These are phyloP conservation scores for Halocynthia roretzi DNA, from an alignment of 23 tunicate species.

Conservation along the genomic window DNA sequence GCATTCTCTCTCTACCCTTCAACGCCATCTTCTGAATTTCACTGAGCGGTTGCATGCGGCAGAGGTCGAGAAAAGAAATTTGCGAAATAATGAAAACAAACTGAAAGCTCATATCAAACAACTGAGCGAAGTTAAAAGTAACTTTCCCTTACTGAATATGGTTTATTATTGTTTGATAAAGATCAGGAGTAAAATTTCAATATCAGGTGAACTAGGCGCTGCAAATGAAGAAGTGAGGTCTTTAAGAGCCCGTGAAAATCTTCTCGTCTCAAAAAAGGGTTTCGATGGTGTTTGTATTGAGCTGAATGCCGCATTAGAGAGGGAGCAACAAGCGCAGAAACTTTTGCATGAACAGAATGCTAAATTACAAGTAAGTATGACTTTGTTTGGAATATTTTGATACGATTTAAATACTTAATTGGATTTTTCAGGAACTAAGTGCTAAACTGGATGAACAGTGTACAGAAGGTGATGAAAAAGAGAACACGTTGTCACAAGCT, in stretches of 20 bases:
- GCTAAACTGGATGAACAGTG: constrained; percentile 61
- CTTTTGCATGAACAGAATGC: constrained; percentile 75
- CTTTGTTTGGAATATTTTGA: background rate
- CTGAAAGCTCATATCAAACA: constrained; percentile 40
- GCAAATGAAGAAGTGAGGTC: constrained; percentile 30
- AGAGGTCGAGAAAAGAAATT: constrained; percentile 72
- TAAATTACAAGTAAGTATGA: constrained; percentile 44
- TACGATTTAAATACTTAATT: background rate
- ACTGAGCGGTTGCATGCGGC: constrained; percentile 89
- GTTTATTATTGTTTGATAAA: background rate
- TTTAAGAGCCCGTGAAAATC: constrained; percentile 47
- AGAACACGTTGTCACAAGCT: constrained; percentile 64
- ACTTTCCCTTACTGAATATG: background rate
- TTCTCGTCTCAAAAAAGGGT: constrained; percentile 37
- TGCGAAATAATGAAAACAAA: constrained; percentile 42
- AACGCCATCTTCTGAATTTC: constrained; percentile 64
- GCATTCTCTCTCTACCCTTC: constrained; percentile 59
- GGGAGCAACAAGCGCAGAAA: constrained; percentile 73
- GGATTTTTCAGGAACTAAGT: constrained; percentile 39
- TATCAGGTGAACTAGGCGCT: constrained; percentile 36
- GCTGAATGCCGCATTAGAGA: constrained; percentile 60
- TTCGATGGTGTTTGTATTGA: constrained; percentile 74
- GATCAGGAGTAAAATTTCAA: background rate
- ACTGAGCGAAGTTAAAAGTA: constrained; percentile 35
- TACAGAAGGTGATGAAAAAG: constrained; percentile 62